Percentiles rank a stretch among this genome's conserved stretches.
These are phyloP conservation scores for Anas flavirostris DNA, from an alignment of 2,797 vertebrate species.

Conservation along the genomic window DNA sequence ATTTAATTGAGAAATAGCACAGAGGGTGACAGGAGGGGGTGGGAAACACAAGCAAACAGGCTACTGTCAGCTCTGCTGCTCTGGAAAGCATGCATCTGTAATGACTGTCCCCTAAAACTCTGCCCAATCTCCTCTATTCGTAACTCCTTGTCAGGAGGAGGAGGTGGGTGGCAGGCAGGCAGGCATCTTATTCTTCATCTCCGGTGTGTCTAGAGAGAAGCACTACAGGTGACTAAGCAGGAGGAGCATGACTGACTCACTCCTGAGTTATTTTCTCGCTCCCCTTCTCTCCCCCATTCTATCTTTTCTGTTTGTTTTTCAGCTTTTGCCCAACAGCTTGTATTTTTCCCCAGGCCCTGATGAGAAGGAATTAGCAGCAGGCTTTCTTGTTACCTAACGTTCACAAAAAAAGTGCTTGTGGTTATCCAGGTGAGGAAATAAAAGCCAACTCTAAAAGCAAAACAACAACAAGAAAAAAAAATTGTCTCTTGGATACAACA, in stretches of 20 bases:
- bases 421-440: slow-evolving; percentile 35
- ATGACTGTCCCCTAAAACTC: neutral
- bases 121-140: neutral
- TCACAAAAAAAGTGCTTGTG: slow-evolving; percentile 48
- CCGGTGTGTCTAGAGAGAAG: slow-evolving; percentile 45
- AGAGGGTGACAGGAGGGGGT: neutral
- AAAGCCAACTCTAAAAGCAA: neutral
- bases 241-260: slow-evolving; percentile 75
- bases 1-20: slow-evolving; percentile 66
- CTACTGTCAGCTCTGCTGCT: neutral
- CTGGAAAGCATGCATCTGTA: neutral
- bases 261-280: slow-evolving; percentile 55
- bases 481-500: neutral
- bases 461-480: neutral
- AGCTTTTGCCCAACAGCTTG: slow-evolving; percentile 43
- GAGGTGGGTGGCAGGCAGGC: slow-evolving; percentile 42
- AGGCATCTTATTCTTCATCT: slow-evolving; percentile 44
- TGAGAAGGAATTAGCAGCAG: slow-evolving; percentile 19
- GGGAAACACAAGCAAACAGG: neutral
- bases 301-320: slow-evolving; percentile 61
- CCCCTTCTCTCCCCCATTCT: slow-evolving; percentile 34
- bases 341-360: slow-evolving; percentile 16
- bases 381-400: slow-evolving; percentile 16
- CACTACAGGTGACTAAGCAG: slow-evolving; percentile 79
- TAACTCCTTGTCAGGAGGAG: neutral